A percentile compares a stretch with the other conserved stretches of the same genome.
These are phyloP conservation scores for Trogon surrucura DNA, from an alignment of 2,113 vertebrate genomes.

Conservation along the genomic window DNA sequence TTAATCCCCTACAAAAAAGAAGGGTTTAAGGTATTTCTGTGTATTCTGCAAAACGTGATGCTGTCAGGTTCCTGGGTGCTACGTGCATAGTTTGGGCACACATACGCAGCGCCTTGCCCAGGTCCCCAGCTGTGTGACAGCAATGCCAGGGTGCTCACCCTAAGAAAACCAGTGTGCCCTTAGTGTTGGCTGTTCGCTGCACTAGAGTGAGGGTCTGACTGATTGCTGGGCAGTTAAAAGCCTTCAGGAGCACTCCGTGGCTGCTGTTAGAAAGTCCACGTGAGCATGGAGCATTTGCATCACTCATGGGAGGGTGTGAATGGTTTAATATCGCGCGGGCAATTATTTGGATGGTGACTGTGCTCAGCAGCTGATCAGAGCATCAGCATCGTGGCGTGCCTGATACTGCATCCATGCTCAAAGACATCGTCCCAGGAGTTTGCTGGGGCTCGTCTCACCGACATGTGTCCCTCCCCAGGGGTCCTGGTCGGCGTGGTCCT, in stretches of 20 bases:
- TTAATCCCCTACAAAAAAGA: background rate
- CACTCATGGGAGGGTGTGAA: accelerated
- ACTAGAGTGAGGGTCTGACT: background rate
- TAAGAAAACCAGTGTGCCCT: background rate
- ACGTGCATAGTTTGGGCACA: accelerated
- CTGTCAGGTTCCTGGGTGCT: background rate
- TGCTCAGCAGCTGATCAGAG: background rate
- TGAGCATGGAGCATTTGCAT: accelerated
- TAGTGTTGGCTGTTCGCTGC: accelerated
- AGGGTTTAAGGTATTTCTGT: background rate
- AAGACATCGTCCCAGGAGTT: accelerated
- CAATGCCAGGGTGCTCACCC: background rate
- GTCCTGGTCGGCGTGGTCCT: conserved; percentile 92
- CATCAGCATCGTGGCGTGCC: background rate
- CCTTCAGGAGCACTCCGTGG: background rate
- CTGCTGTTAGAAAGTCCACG: background rate
- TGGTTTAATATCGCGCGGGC: accelerated
- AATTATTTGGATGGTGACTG: background rate
- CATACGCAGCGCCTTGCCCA: background rate
- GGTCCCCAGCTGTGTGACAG: background rate
- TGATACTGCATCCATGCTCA: background rate
- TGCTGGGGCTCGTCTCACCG: background rate
- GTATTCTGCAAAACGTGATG: background rate
- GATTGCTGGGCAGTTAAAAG: background rate
- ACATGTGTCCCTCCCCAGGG: conserved; percentile 71